Conservation (phyloP, 2,797 vertebrate genomes). For the Garrulus glandarius region DNA sequence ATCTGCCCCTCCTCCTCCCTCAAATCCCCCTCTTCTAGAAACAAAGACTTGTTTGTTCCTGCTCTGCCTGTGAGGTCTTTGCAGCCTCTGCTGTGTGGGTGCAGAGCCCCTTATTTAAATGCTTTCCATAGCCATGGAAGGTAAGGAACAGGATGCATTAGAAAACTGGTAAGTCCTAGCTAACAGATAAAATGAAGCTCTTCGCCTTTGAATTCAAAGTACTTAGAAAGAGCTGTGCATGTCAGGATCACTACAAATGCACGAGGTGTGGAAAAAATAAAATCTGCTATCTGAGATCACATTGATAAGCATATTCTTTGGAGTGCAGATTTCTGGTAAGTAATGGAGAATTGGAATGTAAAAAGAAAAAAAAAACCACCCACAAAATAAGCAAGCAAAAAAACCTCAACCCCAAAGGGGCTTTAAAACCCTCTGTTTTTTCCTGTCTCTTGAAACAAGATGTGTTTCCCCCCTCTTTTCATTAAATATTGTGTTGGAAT, state of each 20-base stretch:
- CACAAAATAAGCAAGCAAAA: background rate
- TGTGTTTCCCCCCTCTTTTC: background rate
- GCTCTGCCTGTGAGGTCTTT: constrained; percentile 77
- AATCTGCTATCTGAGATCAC: background rate
- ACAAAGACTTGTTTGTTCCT: constrained; percentile 76
- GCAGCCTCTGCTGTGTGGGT: constrained; percentile 54
- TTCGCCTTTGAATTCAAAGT: background rate
- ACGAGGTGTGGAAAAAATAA: background rate
- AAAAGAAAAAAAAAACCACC: background rate
- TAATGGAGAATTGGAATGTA: background rate
- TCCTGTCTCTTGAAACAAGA: background rate
- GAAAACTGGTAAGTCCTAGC: constrained; percentile 8
- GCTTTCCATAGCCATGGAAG: constrained; percentile 49
- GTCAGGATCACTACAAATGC: background rate
- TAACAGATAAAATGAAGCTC: constrained; percentile 3
- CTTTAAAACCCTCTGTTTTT: background rate
- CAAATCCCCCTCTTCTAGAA: constrained; percentile 53
- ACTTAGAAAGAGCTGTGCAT: background rate
- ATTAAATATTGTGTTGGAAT: background rate
- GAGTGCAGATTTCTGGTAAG: background rate
- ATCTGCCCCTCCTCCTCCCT: constrained; percentile 35
- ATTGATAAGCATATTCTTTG: background rate
- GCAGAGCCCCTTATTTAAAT: constrained; percentile 61
- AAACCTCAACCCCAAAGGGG: background rate
- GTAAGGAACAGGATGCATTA: constrained; percentile 42